These are phyloP conservation scores for Strigamia transsilvanica DNA, from an alignment of 2,888 invertebrate species.

Conservation along the genomic window DNA sequence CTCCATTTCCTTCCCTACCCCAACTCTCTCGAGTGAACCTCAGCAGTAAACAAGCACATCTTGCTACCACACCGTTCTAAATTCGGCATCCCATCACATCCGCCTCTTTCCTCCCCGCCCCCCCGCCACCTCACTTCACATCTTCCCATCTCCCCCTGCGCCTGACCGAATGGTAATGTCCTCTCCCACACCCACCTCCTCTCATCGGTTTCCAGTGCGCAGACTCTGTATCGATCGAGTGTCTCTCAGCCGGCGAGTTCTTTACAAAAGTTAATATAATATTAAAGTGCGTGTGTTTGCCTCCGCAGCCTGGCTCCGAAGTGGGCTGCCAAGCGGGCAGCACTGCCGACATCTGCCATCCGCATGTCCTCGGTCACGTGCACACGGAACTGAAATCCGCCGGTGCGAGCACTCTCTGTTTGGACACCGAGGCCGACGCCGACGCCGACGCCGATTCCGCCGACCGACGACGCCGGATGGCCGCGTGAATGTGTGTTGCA, in stretches of 20 bases:
- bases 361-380: neutral
- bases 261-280: conserved; percentile 52
- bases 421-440: neutral
- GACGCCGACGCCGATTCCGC: neutral
- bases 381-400: neutral
- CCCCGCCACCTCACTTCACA: conserved; percentile 5
- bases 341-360: neutral
- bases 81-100: conserved; percentile 35
- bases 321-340: conserved; percentile 35
- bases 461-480: conserved; percentile 1
- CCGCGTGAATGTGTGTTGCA: conserved; percentile 4
- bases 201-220: conserved; percentile 26
- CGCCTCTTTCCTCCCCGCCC: neutral
- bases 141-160: conserved; percentile 31
- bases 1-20: neutral
- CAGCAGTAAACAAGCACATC: conserved; percentile 22
- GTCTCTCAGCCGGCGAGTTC: conserved; percentile 18
- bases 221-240: conserved; percentile 39
- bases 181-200: neutral
- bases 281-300: conserved; percentile 37
- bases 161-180: conserved; percentile 32
- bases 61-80: conserved; percentile 27
- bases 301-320: conserved; percentile 15
- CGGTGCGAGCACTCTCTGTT: neutral
- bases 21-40: conserved; percentile 6